Base-by-base conservation (phyloP, 2,113 vertebrate species). In the Coreoperca whiteheadi region DNA sequence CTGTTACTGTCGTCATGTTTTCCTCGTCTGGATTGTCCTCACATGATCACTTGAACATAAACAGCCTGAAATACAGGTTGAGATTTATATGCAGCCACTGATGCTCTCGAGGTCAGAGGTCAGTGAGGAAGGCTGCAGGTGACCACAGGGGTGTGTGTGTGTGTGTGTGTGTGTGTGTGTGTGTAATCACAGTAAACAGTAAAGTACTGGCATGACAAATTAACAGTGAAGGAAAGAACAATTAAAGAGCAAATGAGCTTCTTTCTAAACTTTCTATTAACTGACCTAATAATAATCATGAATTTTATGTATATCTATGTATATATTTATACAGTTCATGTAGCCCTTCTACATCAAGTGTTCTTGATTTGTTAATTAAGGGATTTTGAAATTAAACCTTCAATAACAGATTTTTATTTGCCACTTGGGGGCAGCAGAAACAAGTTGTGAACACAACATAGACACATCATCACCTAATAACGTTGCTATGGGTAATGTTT, bases 31-130 rank as follows among this genome's bases (percentile, higher is more conserved):
- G 74, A 41, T n/a, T 48, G 59, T 61, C 71, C 37, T 66, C 28
- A 16, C 23, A 34, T 79, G 61, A 87, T 82, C 25, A 57, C 81
- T 71, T 9, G 51, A 70, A 53, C 67, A 63, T 83, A 61, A 87
- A 80, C 74, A 72, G 50, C 34, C 82, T 46, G 63, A n/a, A 53
- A 79, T 16, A 23, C 28, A 48, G 32, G n/a, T 16, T 23, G 57
- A 70, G 43, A 3, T 48, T 75, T 23, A 56, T 50, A 32, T 37
- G 34, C 67, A 41, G 73, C 70, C 46, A 66, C 68, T 32, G 37
- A 39, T 46, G 32, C 30, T 2, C 14, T n/a, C 7, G 32, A 77
- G 61, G 63, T 59, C 72, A 84, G 43, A 77, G 74, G 77, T 71
- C 75, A 71, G 23, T 0, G 25, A 74, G n/a, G 69, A 64, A 10